Base-by-base conservation (phyloP, 2,113 vertebrate species). In the Donacobius atricapilla region DNA sequence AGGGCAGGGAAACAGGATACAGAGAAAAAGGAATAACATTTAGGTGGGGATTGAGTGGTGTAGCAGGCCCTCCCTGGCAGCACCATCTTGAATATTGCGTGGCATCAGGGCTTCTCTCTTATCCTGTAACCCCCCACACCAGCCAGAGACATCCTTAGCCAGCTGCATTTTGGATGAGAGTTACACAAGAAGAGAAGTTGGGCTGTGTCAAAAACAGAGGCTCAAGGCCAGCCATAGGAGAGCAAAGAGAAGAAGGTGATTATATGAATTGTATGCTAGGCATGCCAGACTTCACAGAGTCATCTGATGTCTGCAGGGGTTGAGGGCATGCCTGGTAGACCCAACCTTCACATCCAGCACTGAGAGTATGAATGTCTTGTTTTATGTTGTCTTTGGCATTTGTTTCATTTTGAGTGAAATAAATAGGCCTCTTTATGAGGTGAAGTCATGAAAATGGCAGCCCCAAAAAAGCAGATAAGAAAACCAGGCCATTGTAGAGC, bases 211-310 rank as follows among this genome's bases (percentile, higher is more conserved):
- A 89, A 75, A 60, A 25, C 14, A 44, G 48, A 71, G 24, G 21
- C 13, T 48, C 27, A 47, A 56, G 24, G 48, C n/a, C 13, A 85
- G 44, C 10, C 20, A 17, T 2, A 4, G 42, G 22, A 48, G 14
- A 66, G 30, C 14, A 84, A 86, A 58, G 48, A 86, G 33, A 60
- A 86, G 54, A 9, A 31, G 5, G 3, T 5, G 40, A n/a, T 68
- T 68, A 25, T 0, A 4, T 8, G 27, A 61, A 27, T 14, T 3
- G 1, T 39, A 15, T 1, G 0, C 5, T 24, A 28, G 39, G 13
- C 7, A 10, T 40, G n/a, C 0, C 2, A 76, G 44, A 48, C 9
- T 20, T 48, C 48, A 17, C 9, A 39, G 11, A 15, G n/a, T 35
- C 35, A 45, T 39, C n/a, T 61, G 21, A 24, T 53, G 22, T 40